phyloP scores from a whole-genome alignment of 2,113 vertebrate genomes.

The Xiphorhynchus elegans region DNA sequence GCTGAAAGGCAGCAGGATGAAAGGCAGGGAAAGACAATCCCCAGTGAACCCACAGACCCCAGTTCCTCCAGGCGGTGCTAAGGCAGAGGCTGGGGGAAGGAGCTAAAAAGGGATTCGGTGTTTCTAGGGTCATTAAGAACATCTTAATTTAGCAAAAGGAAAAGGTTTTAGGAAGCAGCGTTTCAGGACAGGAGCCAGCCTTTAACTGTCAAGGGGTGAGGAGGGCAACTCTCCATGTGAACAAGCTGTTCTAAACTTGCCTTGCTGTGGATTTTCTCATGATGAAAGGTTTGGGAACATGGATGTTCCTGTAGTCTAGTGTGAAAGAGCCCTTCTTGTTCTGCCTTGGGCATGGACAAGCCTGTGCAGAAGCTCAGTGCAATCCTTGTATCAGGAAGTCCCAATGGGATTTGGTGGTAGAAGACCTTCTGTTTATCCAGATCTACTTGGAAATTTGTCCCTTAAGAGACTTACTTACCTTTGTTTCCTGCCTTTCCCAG shows the following conservation, averaged over 20 bases:
- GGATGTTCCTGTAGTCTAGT: background rate
- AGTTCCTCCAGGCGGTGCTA: background rate
- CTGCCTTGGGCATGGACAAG: background rate
- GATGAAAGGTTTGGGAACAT: background rate
- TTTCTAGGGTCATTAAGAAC: background rate
- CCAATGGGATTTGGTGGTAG: background rate
- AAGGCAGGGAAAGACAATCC: background rate
- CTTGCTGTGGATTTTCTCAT: background rate
- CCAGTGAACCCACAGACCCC: background rate
- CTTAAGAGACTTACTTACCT: background rate
- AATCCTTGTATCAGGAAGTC: background rate
- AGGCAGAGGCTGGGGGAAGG: background rate
- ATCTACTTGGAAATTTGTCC: background rate
- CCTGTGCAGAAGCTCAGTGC: background rate
- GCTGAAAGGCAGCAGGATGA: constrained; percentile 9
- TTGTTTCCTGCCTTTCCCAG: background rate
- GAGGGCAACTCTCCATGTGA: background rate
- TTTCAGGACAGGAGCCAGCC: background rate
- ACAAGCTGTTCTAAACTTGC: background rate
- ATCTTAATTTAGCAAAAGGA: background rate
- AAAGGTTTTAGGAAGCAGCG: background rate
- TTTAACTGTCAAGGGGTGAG: background rate
- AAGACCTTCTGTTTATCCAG: background rate
- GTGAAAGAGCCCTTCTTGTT: background rate
- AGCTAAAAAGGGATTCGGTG: background rate